Evolutionary conservation across 2,113 vertebrate species (phyloP), one percentile per base, ranked within the genome.

Genomic region (Alces alces): DNA sequence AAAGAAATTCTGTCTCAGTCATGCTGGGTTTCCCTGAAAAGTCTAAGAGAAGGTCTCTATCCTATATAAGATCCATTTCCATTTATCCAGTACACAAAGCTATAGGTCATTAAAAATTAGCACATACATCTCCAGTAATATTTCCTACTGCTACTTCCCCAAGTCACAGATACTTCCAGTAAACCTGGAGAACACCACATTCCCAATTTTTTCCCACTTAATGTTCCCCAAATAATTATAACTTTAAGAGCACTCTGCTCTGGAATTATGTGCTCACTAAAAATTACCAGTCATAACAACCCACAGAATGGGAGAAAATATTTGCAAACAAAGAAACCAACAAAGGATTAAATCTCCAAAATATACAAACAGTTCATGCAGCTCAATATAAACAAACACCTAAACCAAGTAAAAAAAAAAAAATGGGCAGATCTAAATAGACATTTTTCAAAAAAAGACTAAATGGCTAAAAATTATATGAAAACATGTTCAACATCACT

Each of bases 81-180:
- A 47, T 52, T 95, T 92, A 6, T 64, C 45, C 33, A 6, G 82
- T 76, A 90, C 27, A 89, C n/a, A 96, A 95, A 95, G 93, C 33
- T 80, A 10, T 57, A 89, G 13, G 55, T 54, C 17, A 84, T 57
- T 47, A 84, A 96, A 93, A 84, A 58, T 36, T 21, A 70, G 33
- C 57, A 85, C 47, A 89, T 13, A 89, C 12, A 57, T 14, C 39
- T 2, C 47, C 47, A 61, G 11, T 47, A 93, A 76, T 88, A 82
- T 45, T 92, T 97, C 82, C 85, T 87, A 39, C 73, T 97, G 66
- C 88, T 43, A 58, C 64, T 66, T 96, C 84, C 47, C 76, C 45
- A 50, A 95, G 27, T 90, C 86, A 78, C 21, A 54, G 21, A 64
- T 13, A 61, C 50, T 76, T 60, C 9, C 84, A 2, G 25, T 61